These are phyloP conservation scores for Pelosia muscerda DNA, from an alignment of 2,888 invertebrate species.

Conservation along the genomic window DNA sequence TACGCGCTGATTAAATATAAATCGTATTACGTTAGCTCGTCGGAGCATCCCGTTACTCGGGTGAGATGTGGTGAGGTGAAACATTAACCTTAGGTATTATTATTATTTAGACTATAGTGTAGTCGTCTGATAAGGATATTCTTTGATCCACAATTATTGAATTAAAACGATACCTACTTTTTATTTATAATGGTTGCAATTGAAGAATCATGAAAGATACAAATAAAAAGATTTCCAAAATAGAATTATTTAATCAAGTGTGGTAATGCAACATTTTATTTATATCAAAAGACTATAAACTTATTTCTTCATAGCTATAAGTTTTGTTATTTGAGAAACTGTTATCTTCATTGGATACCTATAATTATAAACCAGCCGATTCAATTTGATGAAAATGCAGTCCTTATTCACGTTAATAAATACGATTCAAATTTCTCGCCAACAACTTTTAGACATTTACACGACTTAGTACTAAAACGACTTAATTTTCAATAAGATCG, in stretches of 20 bases:
- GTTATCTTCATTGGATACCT: neutral
- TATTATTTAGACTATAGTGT: too few species aligned
- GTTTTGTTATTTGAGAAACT: neutral
- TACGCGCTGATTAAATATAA: constrained; percentile 18
- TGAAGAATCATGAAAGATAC: too few species aligned
- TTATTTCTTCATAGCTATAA: neutral
- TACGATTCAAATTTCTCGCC: neutral
- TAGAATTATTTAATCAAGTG: too few species aligned
- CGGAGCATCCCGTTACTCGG: neutral
- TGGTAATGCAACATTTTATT: too few species aligned
- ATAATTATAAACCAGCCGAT: neutral
- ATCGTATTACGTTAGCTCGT: neutral
- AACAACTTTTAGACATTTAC: constrained; percentile 2
- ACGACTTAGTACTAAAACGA: constrained; percentile 1
- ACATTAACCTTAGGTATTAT: too few species aligned
- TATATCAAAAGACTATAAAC: neutral
- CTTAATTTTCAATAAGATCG: neutral
- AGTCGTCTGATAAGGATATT: too few species aligned
- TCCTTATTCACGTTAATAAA: neutral
- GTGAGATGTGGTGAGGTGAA: neutral
- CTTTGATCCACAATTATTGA: too few species aligned
- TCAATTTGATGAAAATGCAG: neutral
- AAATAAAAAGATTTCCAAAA: too few species aligned
- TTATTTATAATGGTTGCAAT: too few species aligned
- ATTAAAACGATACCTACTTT: too few species aligned